Evolutionary conservation across 2,888 invertebrate genomes (phyloP).

Genomic region (Cephus pulcher): DNA sequence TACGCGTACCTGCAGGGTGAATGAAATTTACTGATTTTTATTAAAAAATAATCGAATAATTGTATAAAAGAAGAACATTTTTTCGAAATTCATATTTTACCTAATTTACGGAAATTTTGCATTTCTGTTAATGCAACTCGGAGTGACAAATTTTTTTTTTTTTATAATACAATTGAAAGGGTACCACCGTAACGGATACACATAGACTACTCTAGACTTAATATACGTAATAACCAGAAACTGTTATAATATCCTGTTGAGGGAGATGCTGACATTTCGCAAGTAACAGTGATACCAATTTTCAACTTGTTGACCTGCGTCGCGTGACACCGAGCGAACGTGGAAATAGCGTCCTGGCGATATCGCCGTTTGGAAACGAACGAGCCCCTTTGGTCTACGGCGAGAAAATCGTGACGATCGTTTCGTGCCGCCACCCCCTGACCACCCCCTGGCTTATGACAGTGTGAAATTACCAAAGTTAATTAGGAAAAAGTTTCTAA

Average conservation of each 20-base stretch:
- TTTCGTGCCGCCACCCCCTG: neutral
- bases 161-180: neutral
- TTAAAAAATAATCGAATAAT: neutral
- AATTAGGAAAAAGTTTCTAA: neutral
- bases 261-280: neutral
- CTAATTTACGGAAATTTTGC: neutral
- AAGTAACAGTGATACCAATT: conserved; percentile 35
- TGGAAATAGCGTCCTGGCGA: neutral
- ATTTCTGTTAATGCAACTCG: neutral
- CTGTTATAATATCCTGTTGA: neutral
- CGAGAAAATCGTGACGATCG: neutral
- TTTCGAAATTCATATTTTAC: neutral
- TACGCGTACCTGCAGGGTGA: neutral
- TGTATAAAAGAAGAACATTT: too few species aligned
- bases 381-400: neutral
- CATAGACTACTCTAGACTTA: neutral
- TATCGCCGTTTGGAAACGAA: neutral
- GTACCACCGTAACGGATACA: neutral
- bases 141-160: neutral
- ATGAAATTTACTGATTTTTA: neutral
- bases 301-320: conserved; percentile 48
- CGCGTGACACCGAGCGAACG: conserved; percentile 28
- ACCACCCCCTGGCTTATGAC: neutral
- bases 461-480: neutral
- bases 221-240: neutral